Base-by-base conservation (phyloP, 1,140 invertebrate species). In the Physella acuta region DNA sequence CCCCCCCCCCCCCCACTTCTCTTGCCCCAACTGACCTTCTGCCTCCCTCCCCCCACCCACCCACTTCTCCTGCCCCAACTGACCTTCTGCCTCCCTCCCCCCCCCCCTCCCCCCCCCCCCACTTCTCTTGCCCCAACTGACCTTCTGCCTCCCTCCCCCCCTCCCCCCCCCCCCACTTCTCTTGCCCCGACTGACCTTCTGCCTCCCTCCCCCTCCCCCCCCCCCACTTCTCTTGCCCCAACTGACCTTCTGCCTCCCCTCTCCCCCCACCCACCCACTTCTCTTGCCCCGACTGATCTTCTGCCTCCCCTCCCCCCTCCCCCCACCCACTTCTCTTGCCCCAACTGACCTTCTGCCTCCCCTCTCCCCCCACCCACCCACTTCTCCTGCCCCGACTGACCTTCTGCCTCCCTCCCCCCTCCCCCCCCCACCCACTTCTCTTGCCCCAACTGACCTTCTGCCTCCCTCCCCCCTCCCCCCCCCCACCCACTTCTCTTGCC, bases 231-330 rank as follows among this genome's bases (percentile, higher is more conserved):
- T n/a, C n/a, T n/a, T n/a, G 11, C n/a, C 44, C n/a, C 11, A 11
- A 11, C n/a, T n/a, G 11, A 11, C n/a, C 44, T n/a, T 49, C 44
- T n/a, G 11, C 44, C 44, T 49, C 44, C n/a, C 44, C 44, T n/a
- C 44, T 49, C 44, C 44, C n/a, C 44, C 44, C n/a, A 11, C 44
- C n/a, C 44, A 14, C 44, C 44, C 44, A 11, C n/a, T n/a, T n/a
- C n/a, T n/a, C 44, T 14, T 14, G 11, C n/a, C 44, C 44, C n/a
- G n/a, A 49, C 44, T n/a, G 44, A 11, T 49, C 44, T 49, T 49
- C 44, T n/a, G 44, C 44, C n/a, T 49, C 44, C 44, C 44, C 44
- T 49, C 44, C 44, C n/a, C 44, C 44, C 44, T 49, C 44, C n/a
- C 44, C 44, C 44, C n/a, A 11, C 44, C n/a, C 44, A 14, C n/a